phyloP scores from a whole-genome alignment of 2,797 vertebrate species.

The Chloroceryle inda region DNA sequence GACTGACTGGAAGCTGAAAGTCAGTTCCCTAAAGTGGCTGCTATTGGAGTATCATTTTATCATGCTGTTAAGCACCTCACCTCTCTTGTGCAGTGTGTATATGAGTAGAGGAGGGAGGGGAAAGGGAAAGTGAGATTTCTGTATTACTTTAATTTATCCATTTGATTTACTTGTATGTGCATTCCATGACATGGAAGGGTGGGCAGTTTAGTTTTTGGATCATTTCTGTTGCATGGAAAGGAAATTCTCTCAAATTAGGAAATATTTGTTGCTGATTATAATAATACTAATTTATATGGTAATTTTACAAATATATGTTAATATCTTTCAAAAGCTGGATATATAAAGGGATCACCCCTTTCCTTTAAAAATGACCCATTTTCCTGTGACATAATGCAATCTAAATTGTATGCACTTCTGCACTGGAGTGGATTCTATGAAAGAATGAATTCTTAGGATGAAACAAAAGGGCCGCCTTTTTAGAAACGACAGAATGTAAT shows the following conservation, averaged over 20 bases:
- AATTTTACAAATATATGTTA: not conserved
- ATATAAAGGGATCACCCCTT: not conserved
- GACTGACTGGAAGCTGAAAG: constrained; percentile 53
- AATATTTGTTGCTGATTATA: not conserved
- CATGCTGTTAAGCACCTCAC: constrained; percentile 20
- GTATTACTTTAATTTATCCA: constrained; percentile 18
- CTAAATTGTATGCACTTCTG: not conserved
- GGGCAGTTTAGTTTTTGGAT: not conserved
- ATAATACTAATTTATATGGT: not conserved
- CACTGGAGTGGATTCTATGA: not conserved
- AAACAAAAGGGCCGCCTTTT: not conserved
- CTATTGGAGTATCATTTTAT: constrained; percentile 44
- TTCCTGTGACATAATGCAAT: not conserved
- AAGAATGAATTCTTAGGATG: not conserved
- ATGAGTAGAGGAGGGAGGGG: not conserved
- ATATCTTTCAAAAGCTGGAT: not conserved
- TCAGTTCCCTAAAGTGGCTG: constrained; percentile 49
- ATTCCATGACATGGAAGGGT: not conserved
- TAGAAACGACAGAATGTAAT: not conserved
- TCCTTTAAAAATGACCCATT: not conserved
- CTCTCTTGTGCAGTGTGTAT: not conserved
- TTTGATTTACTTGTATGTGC: not conserved
- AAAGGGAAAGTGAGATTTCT: constrained; percentile 21
- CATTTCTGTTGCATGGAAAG: not conserved
- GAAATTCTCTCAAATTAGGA: not conserved